A percentile compares a stretch with the other conserved stretches of the same genome.
Evolutionary conservation across 2,113 vertebrate species (phyloP).

Genomic region (Orcinus orca): DNA sequence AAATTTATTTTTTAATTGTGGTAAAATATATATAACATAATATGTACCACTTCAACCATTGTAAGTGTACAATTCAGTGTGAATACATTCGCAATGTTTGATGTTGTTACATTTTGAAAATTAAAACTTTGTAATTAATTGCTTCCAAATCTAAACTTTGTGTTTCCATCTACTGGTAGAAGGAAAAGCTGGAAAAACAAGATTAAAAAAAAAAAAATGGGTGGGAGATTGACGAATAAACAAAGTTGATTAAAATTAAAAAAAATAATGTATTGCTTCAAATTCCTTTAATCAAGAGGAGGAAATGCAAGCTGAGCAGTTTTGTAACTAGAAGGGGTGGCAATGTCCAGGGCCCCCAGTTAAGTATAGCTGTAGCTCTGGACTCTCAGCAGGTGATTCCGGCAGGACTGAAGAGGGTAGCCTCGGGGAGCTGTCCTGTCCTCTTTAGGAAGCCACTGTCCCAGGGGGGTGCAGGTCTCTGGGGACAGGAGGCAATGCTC

Average conservation of each 20-base stretch:
- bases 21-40: background rate
- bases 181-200: background rate
- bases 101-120: conserved; percentile 1
- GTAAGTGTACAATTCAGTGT: background rate
- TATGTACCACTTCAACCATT: background rate
- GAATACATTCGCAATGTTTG: background rate
- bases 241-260: too few species aligned
- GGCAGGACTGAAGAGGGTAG: background rate
- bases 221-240: too few species aligned
- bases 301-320: background rate
- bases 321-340: background rate
- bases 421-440: background rate
- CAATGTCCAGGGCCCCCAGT: too few species aligned
- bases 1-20: background rate
- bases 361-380: too few species aligned
- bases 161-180: background rate
- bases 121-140: background rate
- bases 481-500: background rate
- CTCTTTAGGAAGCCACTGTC: background rate
- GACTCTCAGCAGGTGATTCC: background rate
- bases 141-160: background rate
- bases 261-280: too few species aligned
- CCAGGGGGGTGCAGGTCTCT: background rate
- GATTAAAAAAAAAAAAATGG: background rate
- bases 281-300: background rate